Evolutionary conservation across 2,888 invertebrate genomes (phyloP), one percentile per base, ranked within the genome.

Genomic region (Morpho achilles): DNA sequence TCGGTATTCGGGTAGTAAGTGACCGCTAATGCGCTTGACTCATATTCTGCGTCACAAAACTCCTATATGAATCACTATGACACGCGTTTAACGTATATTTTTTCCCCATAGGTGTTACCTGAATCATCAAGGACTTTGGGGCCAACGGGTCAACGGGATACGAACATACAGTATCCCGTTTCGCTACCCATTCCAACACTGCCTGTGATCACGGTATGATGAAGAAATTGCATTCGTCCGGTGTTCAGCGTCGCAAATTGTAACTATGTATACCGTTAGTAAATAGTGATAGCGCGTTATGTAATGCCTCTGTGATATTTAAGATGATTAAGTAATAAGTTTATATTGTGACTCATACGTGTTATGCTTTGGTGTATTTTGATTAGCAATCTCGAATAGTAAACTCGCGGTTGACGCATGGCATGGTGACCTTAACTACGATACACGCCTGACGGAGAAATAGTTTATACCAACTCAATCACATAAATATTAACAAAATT

Each of bases 271-370:
- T 65, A 60, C 47, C 60, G 61, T 58, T 54, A 48, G 48, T 54
- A 54, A 59, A 66, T 68, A 65, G 66, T 69, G 64, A 69, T 65
- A 64, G 65, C 51, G 62, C 66, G 63, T 68, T 69, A 68, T 69
- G 67, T 82, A 82, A 82, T 80, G 77, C 77, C 76, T 77, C 87
- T 87, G 86, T 87, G 86, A 87, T 87, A 87, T 86, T 80, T 83
- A 82, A 79, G 76, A 77, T 73, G 80, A 76, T 78, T 82, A 79
- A 77, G 76, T 80, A 76, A 79, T 77, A 62, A 59, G 60, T 60
- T 50, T 64, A 61, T 53, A 61, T 59, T 74, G 65, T 84, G 84
- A 84, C 70, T 86, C 85, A 86, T 70, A 67, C 68, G 84, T 84
- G 69, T 86, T 84, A 85, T 70, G 67, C 68, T 58, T 62, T 70